phyloP scores from a whole-genome alignment of 2,888 invertebrate species.

The Drosophila fungiperda region DNA sequence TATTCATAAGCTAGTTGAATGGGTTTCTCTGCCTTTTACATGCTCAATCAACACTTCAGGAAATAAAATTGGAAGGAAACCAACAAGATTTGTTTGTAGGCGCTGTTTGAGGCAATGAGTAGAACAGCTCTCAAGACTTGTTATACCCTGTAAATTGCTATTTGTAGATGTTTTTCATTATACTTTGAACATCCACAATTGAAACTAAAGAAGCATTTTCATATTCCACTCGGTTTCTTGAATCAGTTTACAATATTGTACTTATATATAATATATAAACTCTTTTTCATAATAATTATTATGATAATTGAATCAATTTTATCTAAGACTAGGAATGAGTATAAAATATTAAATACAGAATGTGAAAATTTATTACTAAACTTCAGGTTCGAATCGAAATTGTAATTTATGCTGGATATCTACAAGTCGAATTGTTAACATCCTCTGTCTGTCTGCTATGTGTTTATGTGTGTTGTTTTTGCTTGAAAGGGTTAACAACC shows the following conservation, averaged over 20 bases:
- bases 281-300: too few species aligned
- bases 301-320: too few species aligned
- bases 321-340: not conserved
- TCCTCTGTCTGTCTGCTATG: not conserved
- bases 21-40: not conserved
- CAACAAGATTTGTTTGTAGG: conserved; percentile 62
- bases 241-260: not conserved
- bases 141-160: conserved; percentile 5
- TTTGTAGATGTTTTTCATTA: not conserved
- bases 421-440: not conserved
- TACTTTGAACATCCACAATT: not conserved
- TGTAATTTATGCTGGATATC: conserved; percentile 5
- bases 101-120: conserved; percentile 34
- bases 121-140: conserved; percentile 13
- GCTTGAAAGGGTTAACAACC: conserved; percentile 50
- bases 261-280: not conserved
- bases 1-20: not conserved
- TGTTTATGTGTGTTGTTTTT: not conserved
- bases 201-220: not conserved
- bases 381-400: not conserved
- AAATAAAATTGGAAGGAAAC: not conserved
- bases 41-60: not conserved
- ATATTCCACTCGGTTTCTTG: not conserved
- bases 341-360: not conserved
- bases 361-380: not conserved